A percentile compares a stretch with the other conserved stretches of the same genome.
Evolutionary conservation across 2,113 vertebrate species (phyloP).

Genomic region (Cromileptes altivelis): DNA sequence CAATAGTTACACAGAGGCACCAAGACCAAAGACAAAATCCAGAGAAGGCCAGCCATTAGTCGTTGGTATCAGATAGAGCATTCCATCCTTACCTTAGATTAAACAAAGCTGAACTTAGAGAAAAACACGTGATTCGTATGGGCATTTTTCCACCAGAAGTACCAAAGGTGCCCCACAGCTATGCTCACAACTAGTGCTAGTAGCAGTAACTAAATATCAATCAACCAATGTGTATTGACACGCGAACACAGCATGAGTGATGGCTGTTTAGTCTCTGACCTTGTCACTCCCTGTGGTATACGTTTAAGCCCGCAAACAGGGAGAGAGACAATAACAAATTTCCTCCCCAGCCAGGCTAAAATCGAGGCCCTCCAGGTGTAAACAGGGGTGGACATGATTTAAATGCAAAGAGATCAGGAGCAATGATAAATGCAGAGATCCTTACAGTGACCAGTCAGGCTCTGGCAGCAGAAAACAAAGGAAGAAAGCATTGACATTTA

Average conservation of each 20-base stretch:
- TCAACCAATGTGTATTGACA: background rate
- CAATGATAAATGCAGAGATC: background rate
- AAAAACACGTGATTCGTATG: background rate
- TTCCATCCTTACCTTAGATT: background rate
- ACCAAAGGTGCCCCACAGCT: too few species aligned
- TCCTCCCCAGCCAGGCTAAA: background rate
- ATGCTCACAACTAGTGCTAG: background rate
- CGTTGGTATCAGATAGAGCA: background rate
- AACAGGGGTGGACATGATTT: background rate
- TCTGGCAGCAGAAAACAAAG: background rate
- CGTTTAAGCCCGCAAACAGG: background rate
- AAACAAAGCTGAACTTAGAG: background rate
- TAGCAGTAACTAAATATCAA: background rate
- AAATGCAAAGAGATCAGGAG: constrained; percentile 11
- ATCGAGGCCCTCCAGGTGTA: background rate
- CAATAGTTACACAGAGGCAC: background rate
- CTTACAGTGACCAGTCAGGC: background rate
- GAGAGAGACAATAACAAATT: constrained; percentile 6
- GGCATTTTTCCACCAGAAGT: background rate
- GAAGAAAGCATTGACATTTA: background rate
- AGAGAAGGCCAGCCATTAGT: background rate
- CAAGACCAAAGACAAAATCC: background rate
- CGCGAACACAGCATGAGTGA: background rate
- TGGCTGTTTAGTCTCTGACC: background rate
- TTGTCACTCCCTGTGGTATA: background rate